Evolutionary conservation across 2,797 vertebrate species (phyloP).

Genomic region (Esox lucius): DNA sequence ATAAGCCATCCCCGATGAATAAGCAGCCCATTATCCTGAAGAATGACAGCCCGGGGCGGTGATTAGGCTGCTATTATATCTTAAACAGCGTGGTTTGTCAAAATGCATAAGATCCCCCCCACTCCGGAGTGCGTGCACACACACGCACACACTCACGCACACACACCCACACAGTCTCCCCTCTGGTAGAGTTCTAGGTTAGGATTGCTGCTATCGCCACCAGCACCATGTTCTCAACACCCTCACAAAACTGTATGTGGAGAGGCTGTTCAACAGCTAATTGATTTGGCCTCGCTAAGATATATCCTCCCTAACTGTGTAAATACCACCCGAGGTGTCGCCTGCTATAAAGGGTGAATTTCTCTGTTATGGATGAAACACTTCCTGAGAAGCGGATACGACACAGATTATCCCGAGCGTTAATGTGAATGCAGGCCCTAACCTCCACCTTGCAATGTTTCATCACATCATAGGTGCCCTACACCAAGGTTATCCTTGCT

Average conservation of each 20-base stretch:
- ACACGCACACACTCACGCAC: slow-evolving; percentile 19
- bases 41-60: slow-evolving; percentile 86
- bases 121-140: slow-evolving; percentile 24
- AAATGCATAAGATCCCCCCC: slow-evolving; percentile 75
- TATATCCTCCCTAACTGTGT: slow-evolving; percentile 31
- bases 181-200: background rate
- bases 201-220: slow-evolving; percentile 10
- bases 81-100: slow-evolving; percentile 80
- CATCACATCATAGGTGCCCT: slow-evolving; percentile 43
- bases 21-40: slow-evolving; percentile 86
- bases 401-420: slow-evolving; percentile 62
- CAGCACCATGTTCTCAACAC: slow-evolving; percentile 29
- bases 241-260: slow-evolving; percentile 44
- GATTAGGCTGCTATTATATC: slow-evolving; percentile 93
- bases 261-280: slow-evolving; percentile 49
- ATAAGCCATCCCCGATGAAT: slow-evolving; percentile 85
- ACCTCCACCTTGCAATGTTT: slow-evolving; percentile 67
- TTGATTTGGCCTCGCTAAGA: slow-evolving; percentile 47
- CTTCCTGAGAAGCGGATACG: slow-evolving; percentile 44
- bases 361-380: slow-evolving; percentile 51
- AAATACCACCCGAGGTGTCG: slow-evolving; percentile 44
- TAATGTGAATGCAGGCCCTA: slow-evolving; percentile 61
- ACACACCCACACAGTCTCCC: slow-evolving; percentile 49
- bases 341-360: background rate
- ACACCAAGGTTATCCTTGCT: slow-evolving; percentile 56